Base-by-base conservation (phyloP, 2,888 invertebrate genomes). In the Metalampra italica region DNA sequence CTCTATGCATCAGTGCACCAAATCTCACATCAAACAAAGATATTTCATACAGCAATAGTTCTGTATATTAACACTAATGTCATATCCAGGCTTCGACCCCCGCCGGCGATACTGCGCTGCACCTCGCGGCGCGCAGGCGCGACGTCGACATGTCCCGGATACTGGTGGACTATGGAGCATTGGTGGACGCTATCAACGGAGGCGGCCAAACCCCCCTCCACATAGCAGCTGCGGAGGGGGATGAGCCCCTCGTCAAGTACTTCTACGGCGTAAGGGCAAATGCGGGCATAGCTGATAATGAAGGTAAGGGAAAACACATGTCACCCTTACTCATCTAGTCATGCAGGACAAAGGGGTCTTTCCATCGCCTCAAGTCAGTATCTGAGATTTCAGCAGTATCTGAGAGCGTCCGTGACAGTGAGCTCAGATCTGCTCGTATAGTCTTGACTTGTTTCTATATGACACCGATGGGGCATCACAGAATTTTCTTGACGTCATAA, bases 191-290 rank as follows among this genome's bases (percentile, higher is more conserved):
- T 48, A 95, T 96, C 76, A 99, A 99, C 76, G 95, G 96, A 3
- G 95, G 97, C 51, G 99, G 99, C 0, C 97, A 98, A 81, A 98
- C 99, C 0, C 93, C 98, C 0, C 86, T 99, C 44, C 99, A 99
- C 77, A 96, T 99, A 60, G 97, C 98, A 0, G 97, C 98, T 3
- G 96, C 96, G 34, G 96, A 97, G 74, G 99, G 99, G 0, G 98
- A 99, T 73, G 98, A 99, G 72, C 92, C 94, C 0, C 89, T 98
- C 55, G 95, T 99, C 41, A 98, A 98, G 80, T 97, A 97, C 82
- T 96, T 99, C 78, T 97, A 98, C 78, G 95, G 96, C 44, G 96
- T 97, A 48, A 93, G 97, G 64, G 99, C 98, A 11, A 97, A 97
- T 61, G 98, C 99, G 4, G 95, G 97, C 62, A 94, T 98, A 63